Conservation (phyloP, 2,797 vertebrate species). For the Micropoecilia bifurca region DNA sequence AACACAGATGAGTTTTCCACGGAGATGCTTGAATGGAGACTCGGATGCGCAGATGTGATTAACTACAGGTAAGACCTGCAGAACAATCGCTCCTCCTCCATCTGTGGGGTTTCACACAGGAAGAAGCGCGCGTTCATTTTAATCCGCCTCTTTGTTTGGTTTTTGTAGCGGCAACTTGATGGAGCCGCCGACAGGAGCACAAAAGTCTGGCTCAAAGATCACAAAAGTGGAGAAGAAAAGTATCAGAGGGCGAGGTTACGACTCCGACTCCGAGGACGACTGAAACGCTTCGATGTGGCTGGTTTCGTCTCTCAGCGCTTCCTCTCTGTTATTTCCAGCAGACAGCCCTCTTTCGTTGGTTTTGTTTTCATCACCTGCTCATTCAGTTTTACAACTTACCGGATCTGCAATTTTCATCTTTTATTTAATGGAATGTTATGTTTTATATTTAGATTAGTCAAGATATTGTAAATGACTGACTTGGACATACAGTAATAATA, state of each 20-base stretch:
- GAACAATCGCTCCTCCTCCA: not conserved
- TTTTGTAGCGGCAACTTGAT: conserved; percentile 89
- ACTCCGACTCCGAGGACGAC: conserved; percentile 93
- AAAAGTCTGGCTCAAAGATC: conserved; percentile 89
- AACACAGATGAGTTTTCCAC: conserved; percentile 97
- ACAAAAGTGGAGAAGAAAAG: conserved; percentile 96
- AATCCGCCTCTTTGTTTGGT: not conserved
- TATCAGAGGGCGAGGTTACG: conserved; percentile 91
- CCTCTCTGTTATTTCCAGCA: conserved; percentile 35
- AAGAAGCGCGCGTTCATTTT: not conserved
- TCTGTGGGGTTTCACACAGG: not conserved
- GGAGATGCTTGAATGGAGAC: conserved; percentile 95
- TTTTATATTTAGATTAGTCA: not conserved
- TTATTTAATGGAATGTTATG: not conserved
- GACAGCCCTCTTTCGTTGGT: conserved; percentile 24
- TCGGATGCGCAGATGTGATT: conserved; percentile 90
- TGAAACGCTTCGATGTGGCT: conserved; percentile 68
- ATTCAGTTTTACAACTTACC: not conserved
- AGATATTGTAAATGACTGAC: not conserved
- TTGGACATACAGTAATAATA: not conserved
- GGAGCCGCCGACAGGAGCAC: conserved; percentile 88
- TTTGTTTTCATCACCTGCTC: conserved; percentile 6
- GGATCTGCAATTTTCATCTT: not conserved
- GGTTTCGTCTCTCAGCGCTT: conserved; percentile 64
- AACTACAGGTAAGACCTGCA: conserved; percentile 88